Evolutionary conservation across 1,140 invertebrate genomes (phyloP), one percentile per base, ranked within the genome.

Genomic region (Drosophila nigromelanica): DNA sequence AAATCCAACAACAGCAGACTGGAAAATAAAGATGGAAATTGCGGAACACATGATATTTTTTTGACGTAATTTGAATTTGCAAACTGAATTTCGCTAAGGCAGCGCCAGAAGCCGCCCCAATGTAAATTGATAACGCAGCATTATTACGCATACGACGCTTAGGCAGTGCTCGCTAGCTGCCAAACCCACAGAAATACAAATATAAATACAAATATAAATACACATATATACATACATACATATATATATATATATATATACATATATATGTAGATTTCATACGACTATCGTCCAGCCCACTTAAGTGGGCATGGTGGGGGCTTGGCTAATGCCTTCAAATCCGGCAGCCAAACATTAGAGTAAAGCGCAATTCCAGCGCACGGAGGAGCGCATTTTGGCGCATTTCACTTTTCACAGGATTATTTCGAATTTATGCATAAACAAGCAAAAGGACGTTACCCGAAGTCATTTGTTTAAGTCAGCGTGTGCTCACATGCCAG

Each of bases 381-480:
- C 60, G 52, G 15, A 56, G 45, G 50, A 70, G 72, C 81, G 78
- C 74, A 87, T 86, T 86, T 86, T 79, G 80, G 76, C 75, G 82
- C 82, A 82, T 86, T 86, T 86, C 76, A 83, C 80, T 85, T 83
- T 85, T 66, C 80, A 73, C 78, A 82, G 82, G 82, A 86, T 86
- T 86, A 74, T 74, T 74, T 74, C 51, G 58, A 74, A 59, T 70
- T 74, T 74, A 74, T 74, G 72, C 72, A 74, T 74, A 74, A 74
- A 74, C 72, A 74, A 74, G 72, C 72, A 74, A 74, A 70, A 52
- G 72, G 72, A 74, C 82, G 82, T 86, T 86, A 86, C 82, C 82
- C 82, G 68, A 76, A 87, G 82, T 86, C 82, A 86, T 86, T 86
- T 86, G 83, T 86, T 86, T 82, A 87, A 86, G 82, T 86, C 82